Base-by-base conservation (phyloP, 2,113 vertebrate species). In the Arvicanthis niloticus region DNA sequence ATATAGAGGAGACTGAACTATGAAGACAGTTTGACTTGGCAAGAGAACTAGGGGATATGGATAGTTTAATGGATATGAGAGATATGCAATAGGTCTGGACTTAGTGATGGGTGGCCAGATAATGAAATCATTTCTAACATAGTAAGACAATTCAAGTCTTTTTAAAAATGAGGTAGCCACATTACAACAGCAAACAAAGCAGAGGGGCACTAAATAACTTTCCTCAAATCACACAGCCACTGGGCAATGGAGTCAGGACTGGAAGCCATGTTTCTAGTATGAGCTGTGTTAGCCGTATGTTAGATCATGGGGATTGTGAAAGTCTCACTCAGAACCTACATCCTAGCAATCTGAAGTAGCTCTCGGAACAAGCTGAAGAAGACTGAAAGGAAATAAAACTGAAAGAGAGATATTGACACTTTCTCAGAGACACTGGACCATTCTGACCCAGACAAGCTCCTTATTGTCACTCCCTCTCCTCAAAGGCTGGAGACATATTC, bases 281-380 rank as follows among this genome's bases (percentile, higher is more conserved):
- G 17, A 24, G 31, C 68, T 93, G 11, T 70, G 88, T 86, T 76
- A 37, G 10, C n/a, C 31, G 24, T 7, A 1, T 15, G 37, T 53
- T 24, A 17, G 60, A 15, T 11, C 72, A 34, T 1, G 34, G 60
- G 40, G 40, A 19, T 45, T 70, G 60, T 51, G 62, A 48, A 75
- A 88, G 80, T 88, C n/a, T 58, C 62, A 22, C 65, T 96, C 80
- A 72, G 56, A 95, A 73, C 17, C n/a, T 58, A 81, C 15, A 60
- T 45, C 73, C 45, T 21, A 77, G 34, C 75, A 6, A 24, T 56
- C 21, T 73, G 75, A 78, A 45, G 73, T 40, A 68, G 78, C 24
- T 72, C 10, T 73, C 45, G 67, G 70, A 56, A 45, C 34, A 48
- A 26, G 48, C 21, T 24, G 31, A 95, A 95, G 48, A 86, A 91